Percentiles rank a stretch among this genome's conserved stretches.
These are phyloP conservation scores for Nasonia oneida DNA, from an alignment of 2,888 invertebrate species.

Conservation along the genomic window DNA sequence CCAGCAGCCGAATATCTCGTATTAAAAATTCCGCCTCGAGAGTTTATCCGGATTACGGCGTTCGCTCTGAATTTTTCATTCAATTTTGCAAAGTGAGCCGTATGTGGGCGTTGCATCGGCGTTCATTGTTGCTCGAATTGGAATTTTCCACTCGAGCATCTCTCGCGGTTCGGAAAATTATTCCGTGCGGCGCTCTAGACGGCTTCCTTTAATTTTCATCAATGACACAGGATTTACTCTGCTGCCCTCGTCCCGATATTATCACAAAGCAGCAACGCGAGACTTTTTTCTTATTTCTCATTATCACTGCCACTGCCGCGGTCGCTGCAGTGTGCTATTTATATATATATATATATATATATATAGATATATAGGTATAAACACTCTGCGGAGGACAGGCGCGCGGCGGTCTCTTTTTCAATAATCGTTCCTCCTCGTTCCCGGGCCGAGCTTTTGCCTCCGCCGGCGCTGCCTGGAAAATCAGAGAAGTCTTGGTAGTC, in stretches of 20 bases:
- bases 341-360: conserved; percentile 4
- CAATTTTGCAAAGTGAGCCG: neutral
- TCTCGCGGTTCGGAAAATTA: neutral
- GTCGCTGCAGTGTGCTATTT: neutral
- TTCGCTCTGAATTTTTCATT: neutral
- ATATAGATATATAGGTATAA: neutral
- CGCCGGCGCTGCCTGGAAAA: conserved; percentile 31
- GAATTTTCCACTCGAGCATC: neutral
- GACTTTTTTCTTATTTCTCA: conserved; percentile 37
- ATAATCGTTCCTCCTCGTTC: conserved; percentile 59
- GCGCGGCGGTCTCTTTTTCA: conserved; percentile 50
- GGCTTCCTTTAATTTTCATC: conserved; percentile 18
- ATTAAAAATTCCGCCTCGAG: neutral
- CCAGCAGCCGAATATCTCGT: neutral
- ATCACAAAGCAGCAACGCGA: neutral
- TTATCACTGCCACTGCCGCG: conserved; percentile 14
- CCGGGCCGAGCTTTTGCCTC: conserved; percentile 17
- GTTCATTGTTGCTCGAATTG: neutral
- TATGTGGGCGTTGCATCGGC: neutral
- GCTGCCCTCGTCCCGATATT: neutral
- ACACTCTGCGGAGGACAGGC: neutral
- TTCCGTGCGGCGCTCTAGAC: neutral
- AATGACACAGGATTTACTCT: conserved; percentile 23
- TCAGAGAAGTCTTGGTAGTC: conserved; percentile 46
- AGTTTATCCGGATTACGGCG: neutral